Evolutionary conservation across 1,140 invertebrate genomes (phyloP).

Genomic region (Sminthurides bifidus): DNA sequence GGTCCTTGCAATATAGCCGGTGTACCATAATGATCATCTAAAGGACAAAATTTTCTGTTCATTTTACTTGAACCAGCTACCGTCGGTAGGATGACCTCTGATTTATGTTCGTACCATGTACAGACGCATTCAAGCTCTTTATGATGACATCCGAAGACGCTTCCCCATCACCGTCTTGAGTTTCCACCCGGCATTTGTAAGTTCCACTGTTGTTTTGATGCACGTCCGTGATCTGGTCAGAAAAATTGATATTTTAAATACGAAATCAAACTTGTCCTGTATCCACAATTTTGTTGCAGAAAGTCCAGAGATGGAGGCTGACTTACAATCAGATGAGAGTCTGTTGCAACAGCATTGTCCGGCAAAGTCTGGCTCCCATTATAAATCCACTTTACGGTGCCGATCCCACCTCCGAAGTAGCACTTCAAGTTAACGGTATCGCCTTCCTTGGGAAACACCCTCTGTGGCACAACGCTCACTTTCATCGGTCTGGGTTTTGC

Average conservation of each 20-base stretch:
- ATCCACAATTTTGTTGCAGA: too few species aligned
- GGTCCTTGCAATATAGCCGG: slow-evolving; percentile 10
- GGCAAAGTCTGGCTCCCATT: not conserved
- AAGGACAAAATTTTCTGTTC: too few species aligned
- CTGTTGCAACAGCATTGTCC: not conserved
- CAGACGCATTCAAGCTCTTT: too few species aligned
- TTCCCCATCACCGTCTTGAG: not conserved
- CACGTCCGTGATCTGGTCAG: not conserved
- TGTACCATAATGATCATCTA: not conserved
- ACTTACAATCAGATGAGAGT: not conserved
- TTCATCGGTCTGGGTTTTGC: too few species aligned
- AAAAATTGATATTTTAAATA: not conserved
- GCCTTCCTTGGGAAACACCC: not conserved
- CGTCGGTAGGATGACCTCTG: too few species aligned
- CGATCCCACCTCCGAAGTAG: not conserved
- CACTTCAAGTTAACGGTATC: not conserved
- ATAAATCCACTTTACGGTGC: not conserved
- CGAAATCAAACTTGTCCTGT: not conserved
- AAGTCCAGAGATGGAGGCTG: too few species aligned
- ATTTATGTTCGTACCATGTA: too few species aligned
- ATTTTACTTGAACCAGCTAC: not conserved
- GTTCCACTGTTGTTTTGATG: not conserved
- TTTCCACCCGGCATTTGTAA: not conserved
- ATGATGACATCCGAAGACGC: too few species aligned
- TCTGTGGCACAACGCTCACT: not conserved